These are phyloP conservation scores for Equus quagga DNA, from an alignment of 2,113 vertebrate species.

Conservation along the genomic window DNA sequence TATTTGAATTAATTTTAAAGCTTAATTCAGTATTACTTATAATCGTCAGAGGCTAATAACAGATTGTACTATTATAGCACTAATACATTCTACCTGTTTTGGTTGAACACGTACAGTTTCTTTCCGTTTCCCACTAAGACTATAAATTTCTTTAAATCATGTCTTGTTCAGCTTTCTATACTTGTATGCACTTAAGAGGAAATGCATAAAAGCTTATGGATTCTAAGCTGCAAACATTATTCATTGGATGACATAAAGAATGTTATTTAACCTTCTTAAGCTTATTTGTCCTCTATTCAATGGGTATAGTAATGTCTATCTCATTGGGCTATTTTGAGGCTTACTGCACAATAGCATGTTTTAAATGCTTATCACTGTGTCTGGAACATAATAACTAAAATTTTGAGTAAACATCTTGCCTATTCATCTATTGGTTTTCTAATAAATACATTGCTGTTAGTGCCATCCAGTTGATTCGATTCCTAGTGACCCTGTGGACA, in stretches of 20 bases:
- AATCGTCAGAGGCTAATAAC: neutral
- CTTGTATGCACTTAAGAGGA: neutral
- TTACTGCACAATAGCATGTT: neutral
- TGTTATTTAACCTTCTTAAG: neutral
- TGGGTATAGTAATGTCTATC: neutral
- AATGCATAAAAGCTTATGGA: neutral
- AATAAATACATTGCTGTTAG: neutral
- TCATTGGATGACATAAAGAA: neutral
- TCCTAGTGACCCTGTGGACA: too few species aligned
- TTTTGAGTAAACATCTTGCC: neutral
- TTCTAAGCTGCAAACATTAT: neutral
- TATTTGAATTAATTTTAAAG: slow-evolving; percentile 41
- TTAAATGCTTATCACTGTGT: neutral
- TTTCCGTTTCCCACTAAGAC: neutral
- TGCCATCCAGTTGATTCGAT: too few species aligned
- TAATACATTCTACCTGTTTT: neutral
- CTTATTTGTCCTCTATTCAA: neutral
- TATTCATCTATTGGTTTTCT: neutral
- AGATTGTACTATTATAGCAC: neutral
- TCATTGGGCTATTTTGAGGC: neutral
- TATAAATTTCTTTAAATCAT: neutral
- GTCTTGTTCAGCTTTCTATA: neutral
- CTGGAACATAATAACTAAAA: neutral
- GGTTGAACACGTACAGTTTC: neutral
- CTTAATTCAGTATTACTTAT: neutral